Percentiles rank a stretch among this genome's conserved stretches.
Conservation (phyloP, 2,888 invertebrate genomes). For the Tiliacea aurago region DNA sequence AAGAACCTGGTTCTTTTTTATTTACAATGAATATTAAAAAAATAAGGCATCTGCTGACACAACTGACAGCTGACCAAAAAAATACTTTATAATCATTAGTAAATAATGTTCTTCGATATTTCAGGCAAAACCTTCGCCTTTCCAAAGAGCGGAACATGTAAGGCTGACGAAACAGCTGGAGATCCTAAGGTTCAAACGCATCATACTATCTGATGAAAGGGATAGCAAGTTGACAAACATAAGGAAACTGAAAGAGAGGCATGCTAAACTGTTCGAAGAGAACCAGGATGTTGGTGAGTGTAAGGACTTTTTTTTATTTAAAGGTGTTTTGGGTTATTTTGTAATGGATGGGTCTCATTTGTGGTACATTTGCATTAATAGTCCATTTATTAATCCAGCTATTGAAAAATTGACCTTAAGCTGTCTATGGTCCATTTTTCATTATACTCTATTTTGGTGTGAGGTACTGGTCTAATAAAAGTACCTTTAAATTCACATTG, state of each 20-base stretch:
- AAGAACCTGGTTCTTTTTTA: too few species aligned
- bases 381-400: neutral
- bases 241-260: slow-evolving; percentile 92
- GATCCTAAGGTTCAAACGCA: slow-evolving; percentile 92
- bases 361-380: slow-evolving; percentile 4
- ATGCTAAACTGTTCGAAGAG: slow-evolving; percentile 91
- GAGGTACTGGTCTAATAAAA: neutral
- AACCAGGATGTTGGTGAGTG: slow-evolving; percentile 92
- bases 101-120: slow-evolving; percentile 49
- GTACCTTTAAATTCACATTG: neutral
- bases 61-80: too few species aligned
- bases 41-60: too few species aligned
- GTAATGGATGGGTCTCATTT: neutral
- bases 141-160: slow-evolving; percentile 92
- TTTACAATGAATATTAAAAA: too few species aligned
- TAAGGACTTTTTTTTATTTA: slow-evolving; percentile 54
- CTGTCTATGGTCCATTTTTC: neutral
- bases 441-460: neutral
- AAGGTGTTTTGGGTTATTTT: slow-evolving; percentile 15
- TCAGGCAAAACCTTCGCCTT: slow-evolving; percentile 91
- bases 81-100: neutral
- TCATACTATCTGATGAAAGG: slow-evolving; percentile 93
- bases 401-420: slow-evolving; percentile 10
- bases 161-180: slow-evolving; percentile 93
- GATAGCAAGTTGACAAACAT: slow-evolving; percentile 92